Evolutionary conservation across 2,888 invertebrate genomes (phyloP).

Genomic region (Urechis unicinctus): DNA sequence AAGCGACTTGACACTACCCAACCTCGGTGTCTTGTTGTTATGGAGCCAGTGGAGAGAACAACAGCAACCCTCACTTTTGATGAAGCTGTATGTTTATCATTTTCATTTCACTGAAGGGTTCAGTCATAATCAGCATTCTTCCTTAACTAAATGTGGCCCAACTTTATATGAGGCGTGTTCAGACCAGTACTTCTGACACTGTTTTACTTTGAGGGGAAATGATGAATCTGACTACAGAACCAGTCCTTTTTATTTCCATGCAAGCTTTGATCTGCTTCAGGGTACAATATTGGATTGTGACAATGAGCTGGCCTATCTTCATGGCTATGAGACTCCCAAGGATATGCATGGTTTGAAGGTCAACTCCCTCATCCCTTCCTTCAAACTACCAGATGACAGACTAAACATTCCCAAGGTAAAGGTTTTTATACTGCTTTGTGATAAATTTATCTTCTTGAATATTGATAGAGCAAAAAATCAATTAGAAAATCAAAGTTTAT

Average conservation of each 20-base stretch:
- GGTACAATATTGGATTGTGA: conserved; percentile 46
- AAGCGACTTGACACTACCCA: conserved; percentile 46
- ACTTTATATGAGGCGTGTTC: no score
- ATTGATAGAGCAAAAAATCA: no score
- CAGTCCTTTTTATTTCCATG: no score
- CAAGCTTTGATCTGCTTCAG: no score
- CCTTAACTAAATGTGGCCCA: no score
- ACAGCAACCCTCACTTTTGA: conserved; percentile 55
- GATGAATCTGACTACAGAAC: no score
- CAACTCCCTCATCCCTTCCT: conserved; percentile 41
- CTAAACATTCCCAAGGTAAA: conserved; percentile 31
- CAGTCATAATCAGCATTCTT: no score
- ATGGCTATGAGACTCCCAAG: conserved; percentile 34
- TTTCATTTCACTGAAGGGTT: not conserved
- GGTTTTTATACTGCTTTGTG: not conserved
- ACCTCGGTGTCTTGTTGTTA: conserved; percentile 59
- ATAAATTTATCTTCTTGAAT: not conserved
- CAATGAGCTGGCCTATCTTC: conserved; percentile 37
- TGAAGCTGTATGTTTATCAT: conserved; percentile 26
- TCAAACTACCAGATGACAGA: conserved; percentile 28
- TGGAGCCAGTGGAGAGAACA: conserved; percentile 63
- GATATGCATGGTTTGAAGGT: conserved; percentile 40
- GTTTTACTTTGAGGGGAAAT: no score
- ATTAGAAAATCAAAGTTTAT: no score
- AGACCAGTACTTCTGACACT: no score